Percentiles rank a stretch among this genome's conserved stretches.
phyloP scores from a whole-genome alignment of 2,797 vertebrate species.

The Eidolon dupreanum region DNA sequence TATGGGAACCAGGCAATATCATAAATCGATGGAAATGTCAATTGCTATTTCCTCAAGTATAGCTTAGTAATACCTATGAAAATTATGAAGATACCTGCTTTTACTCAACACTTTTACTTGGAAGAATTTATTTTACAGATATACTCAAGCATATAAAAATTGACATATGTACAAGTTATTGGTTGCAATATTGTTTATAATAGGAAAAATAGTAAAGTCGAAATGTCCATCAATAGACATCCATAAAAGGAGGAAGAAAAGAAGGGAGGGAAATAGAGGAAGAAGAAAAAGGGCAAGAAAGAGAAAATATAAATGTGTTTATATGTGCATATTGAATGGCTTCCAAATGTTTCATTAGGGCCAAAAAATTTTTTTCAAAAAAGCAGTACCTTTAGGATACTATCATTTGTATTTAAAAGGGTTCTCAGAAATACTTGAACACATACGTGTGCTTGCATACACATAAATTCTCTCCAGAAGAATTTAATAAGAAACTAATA shows the following conservation, averaged over 20 bases:
- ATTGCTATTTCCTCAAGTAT: not conserved
- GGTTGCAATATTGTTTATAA: not conserved
- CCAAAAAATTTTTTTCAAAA: not conserved
- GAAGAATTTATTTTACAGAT: not conserved
- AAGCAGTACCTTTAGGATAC: not conserved
- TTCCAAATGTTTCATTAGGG: not conserved
- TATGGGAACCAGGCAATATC: not conserved
- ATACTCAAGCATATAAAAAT: not conserved
- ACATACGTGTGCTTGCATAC: not conserved
- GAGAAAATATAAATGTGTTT: not conserved
- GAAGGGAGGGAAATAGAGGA: not conserved
- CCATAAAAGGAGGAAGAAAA: not conserved
- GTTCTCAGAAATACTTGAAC: not conserved
- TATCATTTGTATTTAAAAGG: not conserved
- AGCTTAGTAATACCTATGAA: not conserved
- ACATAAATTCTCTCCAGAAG: not conserved
- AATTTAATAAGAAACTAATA: not conserved
- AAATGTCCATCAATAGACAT: not conserved
- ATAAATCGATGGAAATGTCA: not conserved
- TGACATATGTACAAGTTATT: not conserved
- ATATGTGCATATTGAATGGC: not conserved
- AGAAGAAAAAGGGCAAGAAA: not conserved
- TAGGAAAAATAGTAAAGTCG: not conserved
- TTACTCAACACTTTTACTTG: not conserved
- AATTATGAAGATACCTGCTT: not conserved